A percentile compares a stretch with the other conserved stretches of the same genome.
These are phyloP conservation scores for Geothlypis trichas DNA, from an alignment of 2,113 vertebrate genomes.

Conservation along the genomic window DNA sequence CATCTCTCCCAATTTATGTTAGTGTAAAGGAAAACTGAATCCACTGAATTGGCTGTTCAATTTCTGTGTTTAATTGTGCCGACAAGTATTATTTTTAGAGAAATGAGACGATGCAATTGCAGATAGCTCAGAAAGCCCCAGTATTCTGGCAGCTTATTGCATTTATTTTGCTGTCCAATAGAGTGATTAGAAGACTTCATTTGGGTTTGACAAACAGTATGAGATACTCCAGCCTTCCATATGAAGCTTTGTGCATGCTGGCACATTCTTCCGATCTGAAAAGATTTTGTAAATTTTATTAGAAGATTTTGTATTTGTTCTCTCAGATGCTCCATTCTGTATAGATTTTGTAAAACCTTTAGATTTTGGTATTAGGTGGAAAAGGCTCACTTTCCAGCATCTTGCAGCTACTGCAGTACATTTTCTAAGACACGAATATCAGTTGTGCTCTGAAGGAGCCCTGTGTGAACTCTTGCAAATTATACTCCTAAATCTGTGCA, in stretches of 20 bases:
- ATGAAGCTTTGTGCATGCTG: neutral
- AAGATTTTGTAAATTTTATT: neutral
- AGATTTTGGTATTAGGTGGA: neutral
- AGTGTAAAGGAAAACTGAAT: constrained; percentile 18
- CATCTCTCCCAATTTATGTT: constrained; percentile 4
- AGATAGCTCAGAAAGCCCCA: neutral
- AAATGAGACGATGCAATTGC: constrained; percentile 4
- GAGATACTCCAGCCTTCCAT: neutral
- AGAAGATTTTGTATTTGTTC: neutral
- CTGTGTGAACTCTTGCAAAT: neutral
- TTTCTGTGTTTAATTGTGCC: constrained; percentile 18
- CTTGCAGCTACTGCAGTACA: neutral
- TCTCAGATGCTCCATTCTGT: neutral
- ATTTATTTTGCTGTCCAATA: neutral
- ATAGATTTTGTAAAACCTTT: neutral
- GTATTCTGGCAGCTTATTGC: neutral
- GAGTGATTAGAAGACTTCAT: neutral
- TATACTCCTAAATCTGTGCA: neutral
- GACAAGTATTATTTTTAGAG: constrained; percentile 18
- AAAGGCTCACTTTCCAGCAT: neutral
- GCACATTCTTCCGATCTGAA: neutral
- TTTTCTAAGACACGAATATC: neutral
- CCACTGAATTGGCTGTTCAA: constrained; percentile 13
- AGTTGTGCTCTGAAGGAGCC: neutral
- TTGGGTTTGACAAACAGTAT: neutral